These are phyloP conservation scores for Labroides dimidiatus DNA, from an alignment of 2,797 vertebrate species.

Conservation along the genomic window DNA sequence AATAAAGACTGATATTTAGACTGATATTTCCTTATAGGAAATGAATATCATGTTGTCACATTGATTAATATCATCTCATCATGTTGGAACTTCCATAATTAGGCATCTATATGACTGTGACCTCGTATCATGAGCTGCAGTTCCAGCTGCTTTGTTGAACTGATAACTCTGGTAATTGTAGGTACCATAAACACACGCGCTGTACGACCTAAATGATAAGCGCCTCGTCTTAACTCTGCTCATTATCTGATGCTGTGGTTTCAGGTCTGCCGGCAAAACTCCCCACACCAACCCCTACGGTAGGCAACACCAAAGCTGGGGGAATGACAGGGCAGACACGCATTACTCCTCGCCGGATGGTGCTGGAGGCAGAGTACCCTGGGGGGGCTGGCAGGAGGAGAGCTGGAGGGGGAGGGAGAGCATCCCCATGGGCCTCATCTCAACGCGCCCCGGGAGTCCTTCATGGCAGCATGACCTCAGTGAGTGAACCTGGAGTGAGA, in stretches of 20 bases:
- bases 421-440: slow-evolving; percentile 67
- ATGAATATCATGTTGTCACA: too few relatives aligned
- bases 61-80: neutral
- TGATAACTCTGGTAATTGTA: neutral
- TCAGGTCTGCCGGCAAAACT: slow-evolving; percentile 57
- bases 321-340: slow-evolving; percentile 11
- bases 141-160: slow-evolving; percentile 2
- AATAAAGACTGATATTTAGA: too few relatives aligned
- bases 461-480: slow-evolving; percentile 57
- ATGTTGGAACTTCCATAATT: too few relatives aligned
- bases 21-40: neutral
- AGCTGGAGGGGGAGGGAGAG: slow-evolving; percentile 62
- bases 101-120: neutral
- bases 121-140: neutral
- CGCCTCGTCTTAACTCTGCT: too few relatives aligned
- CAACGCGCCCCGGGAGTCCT: slow-evolving; percentile 37
- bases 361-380: slow-evolving; percentile 17
- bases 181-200: neutral
- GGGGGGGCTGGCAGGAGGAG: slow-evolving; percentile 59
- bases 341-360: slow-evolving; percentile 1
- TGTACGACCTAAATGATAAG: neutral
- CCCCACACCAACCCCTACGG: slow-evolving; percentile 77
- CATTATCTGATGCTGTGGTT: slow-evolving; percentile 15
- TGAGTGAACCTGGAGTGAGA: slow-evolving; percentile 44
- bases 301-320: slow-evolving; percentile 26